These are phyloP conservation scores for Drosophila sechellia DNA, from an alignment of 1,140 invertebrate genomes.

Conservation along the genomic window DNA sequence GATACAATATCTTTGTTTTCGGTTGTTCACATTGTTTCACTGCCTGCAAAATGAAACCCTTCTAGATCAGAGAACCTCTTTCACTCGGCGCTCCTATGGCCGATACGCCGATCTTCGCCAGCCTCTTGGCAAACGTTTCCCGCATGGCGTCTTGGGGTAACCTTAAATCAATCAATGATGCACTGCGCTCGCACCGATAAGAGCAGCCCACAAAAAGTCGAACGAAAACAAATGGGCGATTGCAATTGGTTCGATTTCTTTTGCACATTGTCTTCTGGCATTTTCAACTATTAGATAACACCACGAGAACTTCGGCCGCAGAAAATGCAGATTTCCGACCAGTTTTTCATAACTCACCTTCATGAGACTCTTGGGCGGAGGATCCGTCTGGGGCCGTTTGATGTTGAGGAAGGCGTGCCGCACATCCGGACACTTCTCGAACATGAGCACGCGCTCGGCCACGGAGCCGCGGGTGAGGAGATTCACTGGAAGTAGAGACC, in stretches of 20 bases:
- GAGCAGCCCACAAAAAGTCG: slow-evolving; percentile 29
- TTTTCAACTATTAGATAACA: slow-evolving; percentile 61
- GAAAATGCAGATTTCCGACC: not conserved
- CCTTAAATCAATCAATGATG: slow-evolving; percentile 81
- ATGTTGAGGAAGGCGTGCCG: slow-evolving; percentile 76
- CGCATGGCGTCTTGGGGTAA: slow-evolving; percentile 66
- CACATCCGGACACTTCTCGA: slow-evolving; percentile 93
- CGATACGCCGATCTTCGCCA: slow-evolving; percentile 7
- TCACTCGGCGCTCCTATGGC: slow-evolving; percentile 7
- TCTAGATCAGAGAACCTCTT: not conserved
- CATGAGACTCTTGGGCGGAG: slow-evolving; percentile 72
- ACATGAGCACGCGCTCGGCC: slow-evolving; percentile 95
- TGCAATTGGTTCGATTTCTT: slow-evolving; percentile 27
- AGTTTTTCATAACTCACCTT: slow-evolving; percentile 62
- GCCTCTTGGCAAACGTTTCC: slow-evolving; percentile 59
- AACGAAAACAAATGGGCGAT: slow-evolving; percentile 37
- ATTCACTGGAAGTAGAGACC: slow-evolving; percentile 87
- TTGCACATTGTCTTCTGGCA: slow-evolving; percentile 46
- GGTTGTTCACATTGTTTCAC: no score
- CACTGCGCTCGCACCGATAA: slow-evolving; percentile 57
- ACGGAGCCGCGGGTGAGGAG: slow-evolving; percentile 95
- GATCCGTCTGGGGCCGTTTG: slow-evolving; percentile 68
- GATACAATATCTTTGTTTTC: no score
- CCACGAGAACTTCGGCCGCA: slow-evolving; percentile 13
- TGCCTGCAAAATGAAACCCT: not conserved